These are phyloP conservation scores for Cheilosia grossa DNA, from an alignment of 2,888 invertebrate genomes.

Conservation along the genomic window DNA sequence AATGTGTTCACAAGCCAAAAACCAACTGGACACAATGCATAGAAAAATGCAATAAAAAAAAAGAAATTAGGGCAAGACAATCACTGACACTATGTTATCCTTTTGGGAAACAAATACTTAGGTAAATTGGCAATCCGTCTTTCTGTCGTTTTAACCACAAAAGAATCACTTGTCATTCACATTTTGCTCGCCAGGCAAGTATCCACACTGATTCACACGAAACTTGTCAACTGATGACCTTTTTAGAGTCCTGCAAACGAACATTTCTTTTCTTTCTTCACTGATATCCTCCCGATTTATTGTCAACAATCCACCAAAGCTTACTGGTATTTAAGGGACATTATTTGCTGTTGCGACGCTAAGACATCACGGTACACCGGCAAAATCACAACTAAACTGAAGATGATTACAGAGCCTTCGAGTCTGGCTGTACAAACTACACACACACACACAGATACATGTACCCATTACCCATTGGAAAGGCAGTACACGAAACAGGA, in stretches of 20 bases:
- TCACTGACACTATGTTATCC: slow-evolving; percentile 55
- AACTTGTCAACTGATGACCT: slow-evolving; percentile 51
- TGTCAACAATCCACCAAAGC: slow-evolving; percentile 41
- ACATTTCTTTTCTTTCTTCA: slow-evolving; percentile 47
- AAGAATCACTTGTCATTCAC: slow-evolving; percentile 66
- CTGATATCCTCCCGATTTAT: slow-evolving; percentile 63
- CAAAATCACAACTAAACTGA: slow-evolving; percentile 72
- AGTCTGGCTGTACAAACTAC: slow-evolving; percentile 51
- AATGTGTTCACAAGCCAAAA: slow-evolving; percentile 70
- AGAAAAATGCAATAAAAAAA: slow-evolving; percentile 8
- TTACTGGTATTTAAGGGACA: slow-evolving; percentile 26
- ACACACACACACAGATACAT: slow-evolving; percentile 20
- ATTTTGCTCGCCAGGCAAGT: slow-evolving; percentile 59
- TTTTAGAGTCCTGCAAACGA: slow-evolving; percentile 22
- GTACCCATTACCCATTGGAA: slow-evolving; percentile 39
- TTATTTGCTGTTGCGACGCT: slow-evolving; percentile 58
- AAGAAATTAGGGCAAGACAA: slow-evolving; percentile 26
- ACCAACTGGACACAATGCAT: slow-evolving; percentile 55
- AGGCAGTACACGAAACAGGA: slow-evolving; percentile 64
- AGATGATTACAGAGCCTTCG: slow-evolving; percentile 68
- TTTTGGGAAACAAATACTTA: slow-evolving; percentile 17
- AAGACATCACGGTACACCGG: slow-evolving; percentile 74
- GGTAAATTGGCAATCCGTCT: slow-evolving; percentile 19
- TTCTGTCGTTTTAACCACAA: slow-evolving; percentile 17
- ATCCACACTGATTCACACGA: slow-evolving; percentile 50